A percentile compares a stretch with the other conserved stretches of the same genome.
These are phyloP conservation scores for Streptopelia turtur DNA, from an alignment of 2,797 vertebrate species.

Conservation along the genomic window DNA sequence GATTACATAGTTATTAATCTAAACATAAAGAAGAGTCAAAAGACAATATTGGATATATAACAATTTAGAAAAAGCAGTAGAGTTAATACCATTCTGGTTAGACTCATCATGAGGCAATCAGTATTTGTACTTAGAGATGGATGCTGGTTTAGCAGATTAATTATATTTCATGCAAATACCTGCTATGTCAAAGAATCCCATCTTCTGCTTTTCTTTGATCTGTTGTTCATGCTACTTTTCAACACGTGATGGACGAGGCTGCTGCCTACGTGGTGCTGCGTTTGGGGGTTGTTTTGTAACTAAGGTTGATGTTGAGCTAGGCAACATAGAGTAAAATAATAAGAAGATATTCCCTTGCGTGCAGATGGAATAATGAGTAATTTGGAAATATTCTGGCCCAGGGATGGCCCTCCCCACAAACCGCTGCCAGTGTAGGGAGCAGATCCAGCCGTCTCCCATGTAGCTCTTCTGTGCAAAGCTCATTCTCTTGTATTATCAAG, in stretches of 20 bases:
- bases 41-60: conserved; percentile 16
- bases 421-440: not conserved
- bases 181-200: not conserved
- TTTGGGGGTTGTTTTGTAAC: not conserved
- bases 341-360: not conserved
- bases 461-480: not conserved
- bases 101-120: conserved; percentile 29
- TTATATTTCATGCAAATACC: conserved; percentile 29
- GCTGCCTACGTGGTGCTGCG: not conserved
- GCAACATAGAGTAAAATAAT: not conserved
- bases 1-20: conserved; percentile 65
- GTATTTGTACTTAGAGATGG: conserved; percentile 5
- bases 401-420: not conserved
- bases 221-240: not conserved
- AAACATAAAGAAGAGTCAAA: conserved; percentile 43
- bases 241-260: not conserved
- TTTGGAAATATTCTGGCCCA: not conserved
- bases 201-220: not conserved
- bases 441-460: not conserved
- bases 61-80: not conserved
- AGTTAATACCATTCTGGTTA: conserved; percentile 28
- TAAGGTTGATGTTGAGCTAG: not conserved
- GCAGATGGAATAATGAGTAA: not conserved
- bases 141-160: conserved; percentile 7
- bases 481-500: not conserved